These are phyloP conservation scores for Delphinus delphis DNA, from an alignment of 2,113 vertebrate species.

Conservation along the genomic window DNA sequence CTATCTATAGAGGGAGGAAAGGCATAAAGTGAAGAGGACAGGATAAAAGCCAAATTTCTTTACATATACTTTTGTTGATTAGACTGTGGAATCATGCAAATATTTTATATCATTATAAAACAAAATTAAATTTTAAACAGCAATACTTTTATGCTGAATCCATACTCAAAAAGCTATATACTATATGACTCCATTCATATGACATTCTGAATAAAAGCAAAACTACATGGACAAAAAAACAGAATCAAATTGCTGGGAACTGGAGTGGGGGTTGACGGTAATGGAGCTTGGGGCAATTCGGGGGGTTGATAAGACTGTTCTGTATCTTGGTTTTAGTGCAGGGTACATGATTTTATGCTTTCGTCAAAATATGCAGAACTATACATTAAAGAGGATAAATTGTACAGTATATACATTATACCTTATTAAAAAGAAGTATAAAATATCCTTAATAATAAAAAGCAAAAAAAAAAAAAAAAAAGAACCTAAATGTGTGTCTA, in stretches of 20 bases:
- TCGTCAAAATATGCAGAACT: background rate
- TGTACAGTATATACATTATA: slow-evolving; percentile 8
- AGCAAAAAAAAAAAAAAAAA: background rate
- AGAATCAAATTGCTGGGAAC: background rate
- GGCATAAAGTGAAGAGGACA: background rate
- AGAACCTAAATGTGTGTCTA: background rate
- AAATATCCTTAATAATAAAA: background rate
- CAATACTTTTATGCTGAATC: background rate
- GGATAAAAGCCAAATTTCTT: background rate
- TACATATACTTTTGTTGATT: background rate
- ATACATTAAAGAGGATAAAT: background rate
- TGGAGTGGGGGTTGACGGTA: background rate
- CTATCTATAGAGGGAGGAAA: background rate
- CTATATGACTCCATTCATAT: background rate
- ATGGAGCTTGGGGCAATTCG: background rate
- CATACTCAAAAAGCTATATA: background rate
- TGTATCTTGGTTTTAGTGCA: background rate
- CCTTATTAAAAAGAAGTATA: background rate
- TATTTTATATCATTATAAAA: slow-evolving; percentile 44
- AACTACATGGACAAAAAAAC: slow-evolving; percentile 6
- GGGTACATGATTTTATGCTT: background rate
- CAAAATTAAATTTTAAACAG: slow-evolving; percentile 28
- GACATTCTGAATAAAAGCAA: background rate
- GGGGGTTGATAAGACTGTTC: background rate
- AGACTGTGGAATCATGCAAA: background rate